Evolutionary conservation across 2,113 vertebrate genomes (phyloP).

Genomic region (Isurus oxyrinchus): DNA sequence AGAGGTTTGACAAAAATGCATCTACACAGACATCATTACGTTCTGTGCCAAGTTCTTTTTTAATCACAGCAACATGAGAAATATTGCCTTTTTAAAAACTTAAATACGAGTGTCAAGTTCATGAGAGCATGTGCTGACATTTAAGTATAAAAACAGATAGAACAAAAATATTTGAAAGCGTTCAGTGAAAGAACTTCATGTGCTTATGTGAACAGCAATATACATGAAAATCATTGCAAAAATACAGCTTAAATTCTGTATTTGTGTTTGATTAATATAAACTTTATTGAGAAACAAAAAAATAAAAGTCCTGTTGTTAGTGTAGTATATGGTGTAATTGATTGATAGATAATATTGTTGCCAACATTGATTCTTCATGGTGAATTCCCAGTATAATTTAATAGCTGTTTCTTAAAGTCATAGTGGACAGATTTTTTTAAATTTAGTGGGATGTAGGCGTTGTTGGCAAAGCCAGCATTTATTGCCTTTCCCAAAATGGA

Average conservation of each 20-base stretch:
- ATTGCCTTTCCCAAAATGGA: too few species aligned
- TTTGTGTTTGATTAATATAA: background rate
- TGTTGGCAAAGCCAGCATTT: too few species aligned
- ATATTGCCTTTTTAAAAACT: background rate
- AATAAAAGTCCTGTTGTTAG: background rate
- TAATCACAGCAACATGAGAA: background rate
- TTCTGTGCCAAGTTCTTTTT: background rate
- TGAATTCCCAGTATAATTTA: background rate
- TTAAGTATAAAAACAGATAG: conserved; percentile 7
- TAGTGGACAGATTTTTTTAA: background rate
- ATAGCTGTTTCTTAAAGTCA: background rate
- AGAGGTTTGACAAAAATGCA: conserved; percentile 14
- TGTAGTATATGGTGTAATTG: background rate
- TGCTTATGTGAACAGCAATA: background rate
- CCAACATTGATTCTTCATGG: background rate
- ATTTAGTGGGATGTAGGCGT: too few species aligned
- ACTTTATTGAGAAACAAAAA: background rate
- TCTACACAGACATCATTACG: too few species aligned
- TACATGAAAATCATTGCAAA: background rate
- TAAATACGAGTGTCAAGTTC: background rate
- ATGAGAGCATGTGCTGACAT: background rate
- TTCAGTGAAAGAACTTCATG: background rate
- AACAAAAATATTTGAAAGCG: background rate
- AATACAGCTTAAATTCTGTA: background rate
- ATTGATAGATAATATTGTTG: background rate